Base-by-base conservation (phyloP, 1,140 invertebrate species). In the Sinonovacula constricta region DNA sequence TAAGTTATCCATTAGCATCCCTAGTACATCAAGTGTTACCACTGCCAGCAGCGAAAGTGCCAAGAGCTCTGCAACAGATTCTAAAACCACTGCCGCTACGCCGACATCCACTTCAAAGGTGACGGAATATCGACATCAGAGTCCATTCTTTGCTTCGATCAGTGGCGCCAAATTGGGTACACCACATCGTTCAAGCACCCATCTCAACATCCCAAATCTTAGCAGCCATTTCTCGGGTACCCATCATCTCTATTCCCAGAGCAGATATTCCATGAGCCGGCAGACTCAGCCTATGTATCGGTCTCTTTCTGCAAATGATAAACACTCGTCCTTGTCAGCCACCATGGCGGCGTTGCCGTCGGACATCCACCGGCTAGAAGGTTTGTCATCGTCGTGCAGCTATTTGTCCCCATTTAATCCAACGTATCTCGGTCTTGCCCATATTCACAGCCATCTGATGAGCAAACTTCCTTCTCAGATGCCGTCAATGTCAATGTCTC, bases 161-260 rank as follows among this genome's bases (percentile, higher is more conserved):
- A 76, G 72, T 26, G 70, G 56, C 3, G 72, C 72, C n/a, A 76
- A 76, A 33, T 54, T 76, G 15, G 24, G 45, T 45, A 66, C 34
- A 33, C 72, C 1, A 31, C 72, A 67, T 31, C 51, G 72, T 7
- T 28, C 62, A 3, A 33, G 62, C 26, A 34, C 72, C 26, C 72
- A 76, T 67, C 72, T 76, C 0, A 76, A 76, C 34, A 34, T 76
- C 14, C 72, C 72, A 2, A 76, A 76, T 33, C 31, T 76, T 2
- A 53, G 31, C 53, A 76, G 63, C 45, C 72, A 76, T 76, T 76
- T 76, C 49, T 76, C 72, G 2, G 72, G 72, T 7, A 65, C 72
- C 3, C 72, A 76, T 36, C 62, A 67, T 45, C 54, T 76, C 15
- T 76, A 76, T 30, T 39, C 62, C n/a, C 63, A 66, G 15, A 34